Conservation (phyloP, 2,113 vertebrate genomes). For the Aegotheles bennettii region DNA sequence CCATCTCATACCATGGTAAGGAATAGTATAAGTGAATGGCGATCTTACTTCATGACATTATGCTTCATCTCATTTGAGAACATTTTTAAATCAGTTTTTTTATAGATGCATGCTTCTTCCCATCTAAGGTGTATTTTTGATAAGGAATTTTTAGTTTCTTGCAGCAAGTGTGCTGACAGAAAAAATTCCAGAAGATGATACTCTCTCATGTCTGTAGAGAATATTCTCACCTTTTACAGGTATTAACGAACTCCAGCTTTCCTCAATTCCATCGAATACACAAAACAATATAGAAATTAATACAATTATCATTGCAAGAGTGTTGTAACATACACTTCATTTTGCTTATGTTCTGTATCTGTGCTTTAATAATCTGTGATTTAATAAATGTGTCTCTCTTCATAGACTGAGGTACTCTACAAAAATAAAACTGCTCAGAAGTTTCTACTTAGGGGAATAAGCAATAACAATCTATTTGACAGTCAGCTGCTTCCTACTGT, state of each 20-base stretch:
- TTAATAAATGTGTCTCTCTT: not conserved
- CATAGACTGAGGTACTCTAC: not conserved
- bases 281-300: not conserved
- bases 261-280: not conserved
- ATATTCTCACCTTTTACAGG: not conserved
- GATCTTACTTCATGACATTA: not conserved
- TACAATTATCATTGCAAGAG: not conserved
- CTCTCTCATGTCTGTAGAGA: not conserved
- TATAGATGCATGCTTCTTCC: not conserved
- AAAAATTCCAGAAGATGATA: not conserved
- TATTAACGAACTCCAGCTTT: not conserved
- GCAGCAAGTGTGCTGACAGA: not conserved
- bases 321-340: not conserved
- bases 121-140: not conserved
- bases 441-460: not conserved
- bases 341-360: not conserved
- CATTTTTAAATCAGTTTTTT: accelerated
- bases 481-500: not conserved
- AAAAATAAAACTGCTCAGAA: not conserved
- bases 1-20: not conserved
- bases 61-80: not conserved
- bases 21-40: not conserved
- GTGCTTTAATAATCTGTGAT: too few relatives aligned
- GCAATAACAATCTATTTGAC: not conserved
- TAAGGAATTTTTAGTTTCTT: not conserved